These are phyloP conservation scores for Catostomus latipinnis DNA, from an alignment of 2,797 vertebrate species.

Conservation along the genomic window DNA sequence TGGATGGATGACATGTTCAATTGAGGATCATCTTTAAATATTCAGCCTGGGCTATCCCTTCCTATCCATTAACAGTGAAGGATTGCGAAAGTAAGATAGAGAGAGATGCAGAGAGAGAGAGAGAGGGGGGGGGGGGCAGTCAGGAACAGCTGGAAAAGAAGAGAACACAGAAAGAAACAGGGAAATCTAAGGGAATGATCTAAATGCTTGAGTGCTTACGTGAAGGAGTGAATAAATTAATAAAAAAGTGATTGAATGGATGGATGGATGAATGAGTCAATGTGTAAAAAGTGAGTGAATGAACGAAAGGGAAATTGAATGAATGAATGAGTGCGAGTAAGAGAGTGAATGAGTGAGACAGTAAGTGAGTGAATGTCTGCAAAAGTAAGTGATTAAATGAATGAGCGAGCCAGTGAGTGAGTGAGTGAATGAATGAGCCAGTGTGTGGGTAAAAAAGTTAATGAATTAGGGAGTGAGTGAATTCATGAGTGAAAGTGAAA, in stretches of 20 bases:
- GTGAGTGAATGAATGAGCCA: too few relatives aligned
- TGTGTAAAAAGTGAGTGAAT: background rate
- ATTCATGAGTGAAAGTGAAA: too few relatives aligned
- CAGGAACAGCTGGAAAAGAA: too few relatives aligned
- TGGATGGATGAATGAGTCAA: background rate
- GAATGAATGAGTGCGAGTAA: background rate
- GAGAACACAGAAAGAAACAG: too few relatives aligned
- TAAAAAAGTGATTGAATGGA: background rate
- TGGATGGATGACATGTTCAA: slow-evolving; percentile 61
- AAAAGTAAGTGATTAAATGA: too few relatives aligned
- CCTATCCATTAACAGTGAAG: slow-evolving; percentile 25
- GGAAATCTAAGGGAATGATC: background rate
- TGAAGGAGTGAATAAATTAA: background rate
- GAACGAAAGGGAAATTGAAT: background rate
- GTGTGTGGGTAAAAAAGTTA: too few relatives aligned
- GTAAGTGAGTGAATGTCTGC: too few relatives aligned
- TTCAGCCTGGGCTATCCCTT: slow-evolving; percentile 62
- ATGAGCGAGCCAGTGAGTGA: too few relatives aligned
- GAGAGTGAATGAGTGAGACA: background rate
- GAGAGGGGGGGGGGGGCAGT: background rate
- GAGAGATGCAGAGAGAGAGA: background rate
- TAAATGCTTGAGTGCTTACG: background rate
- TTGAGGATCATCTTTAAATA: slow-evolving; percentile 71
- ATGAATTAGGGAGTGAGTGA: too few relatives aligned
- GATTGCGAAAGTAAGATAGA: background rate